Base-by-base conservation (phyloP, 2,797 vertebrate species). In the Typhlichthys subterraneus region DNA sequence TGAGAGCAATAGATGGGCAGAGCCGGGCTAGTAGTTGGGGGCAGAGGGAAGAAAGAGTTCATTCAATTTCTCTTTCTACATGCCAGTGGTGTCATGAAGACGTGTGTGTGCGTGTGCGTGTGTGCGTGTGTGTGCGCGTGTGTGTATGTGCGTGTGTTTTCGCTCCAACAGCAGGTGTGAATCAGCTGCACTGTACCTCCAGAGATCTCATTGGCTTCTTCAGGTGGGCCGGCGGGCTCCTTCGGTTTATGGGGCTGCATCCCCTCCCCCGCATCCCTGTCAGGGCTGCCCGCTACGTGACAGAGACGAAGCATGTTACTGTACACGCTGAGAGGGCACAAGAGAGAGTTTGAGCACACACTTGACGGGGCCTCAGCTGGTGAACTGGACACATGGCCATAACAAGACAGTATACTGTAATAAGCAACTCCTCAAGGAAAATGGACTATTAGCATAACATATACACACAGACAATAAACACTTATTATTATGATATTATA, bases 111-210 rank as follows among this genome's bases (percentile, higher is more conserved):
- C 3, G 46, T 47, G 45, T 13, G 45, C 2, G 45, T 46, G 45
- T 46, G 45, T 13, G 45, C 13, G 45, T 12, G 45, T 12, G 45
- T 10, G 31, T 5, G 31, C 5, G 33, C 1, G 33, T 8, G 33
- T 38, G 33, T 6, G 64, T 54, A 51, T 62, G 58, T 63, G 55
- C 57, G 15, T 67, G 72, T 1, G 9, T 72, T 66, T 63, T 38
- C 33, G 9, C 33, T 38, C 33, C 33, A 38, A 7, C 5, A 38
- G 33, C 33, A 4, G 12, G 50, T 13, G 11, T 8, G 2, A 17
- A 9, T 38, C 33, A 6, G 52, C 81, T 85, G 76, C 91, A 94
- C 92, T 85, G 76, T 92, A 94, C 92, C 91, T 92, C 78, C 89
- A 61, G 79, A 90, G 67, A 93, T 91, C 84, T 92, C 88, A 33